Percentiles rank a stretch among this genome's conserved stretches.
These are phyloP conservation scores for Gobionotothen gibberifrons DNA, from an alignment of 2,797 vertebrate genomes.

Conservation along the genomic window DNA sequence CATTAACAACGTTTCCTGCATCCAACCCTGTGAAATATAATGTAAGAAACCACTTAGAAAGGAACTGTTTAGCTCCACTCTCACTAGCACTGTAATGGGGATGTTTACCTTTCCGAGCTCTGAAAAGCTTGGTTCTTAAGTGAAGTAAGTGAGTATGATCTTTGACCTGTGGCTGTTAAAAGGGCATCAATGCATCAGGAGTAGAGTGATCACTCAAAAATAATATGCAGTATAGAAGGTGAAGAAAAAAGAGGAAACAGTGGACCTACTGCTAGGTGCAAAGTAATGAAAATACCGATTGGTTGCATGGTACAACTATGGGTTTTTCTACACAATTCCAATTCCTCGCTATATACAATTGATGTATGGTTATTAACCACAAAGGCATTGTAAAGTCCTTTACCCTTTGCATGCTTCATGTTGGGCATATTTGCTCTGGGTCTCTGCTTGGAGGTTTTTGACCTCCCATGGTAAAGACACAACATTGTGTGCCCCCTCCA, in stretches of 20 bases:
- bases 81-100: not conserved
- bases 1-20: not conserved
- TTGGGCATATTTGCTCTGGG: too few species aligned
- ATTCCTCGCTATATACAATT: not conserved
- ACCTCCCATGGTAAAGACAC: too few species aligned
- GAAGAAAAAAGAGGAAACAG: not conserved
- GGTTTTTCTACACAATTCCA: not conserved
- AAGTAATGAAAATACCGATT: not conserved
- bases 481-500: too few species aligned
- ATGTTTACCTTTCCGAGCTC: not conserved
- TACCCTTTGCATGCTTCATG: too few species aligned
- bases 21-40: not conserved
- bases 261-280: not conserved
- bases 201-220: not conserved
- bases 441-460: too few species aligned
- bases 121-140: not conserved
- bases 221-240: not conserved
- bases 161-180: not conserved
- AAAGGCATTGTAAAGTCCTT: too few species aligned
- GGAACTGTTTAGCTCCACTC: not conserved
- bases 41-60: not conserved
- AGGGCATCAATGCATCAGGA: not conserved
- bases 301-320: not conserved
- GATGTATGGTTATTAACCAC: too few species aligned
- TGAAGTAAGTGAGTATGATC: not conserved